Conservation (phyloP, 2,797 vertebrate genomes). For the Eutrigla gurnardus region DNA sequence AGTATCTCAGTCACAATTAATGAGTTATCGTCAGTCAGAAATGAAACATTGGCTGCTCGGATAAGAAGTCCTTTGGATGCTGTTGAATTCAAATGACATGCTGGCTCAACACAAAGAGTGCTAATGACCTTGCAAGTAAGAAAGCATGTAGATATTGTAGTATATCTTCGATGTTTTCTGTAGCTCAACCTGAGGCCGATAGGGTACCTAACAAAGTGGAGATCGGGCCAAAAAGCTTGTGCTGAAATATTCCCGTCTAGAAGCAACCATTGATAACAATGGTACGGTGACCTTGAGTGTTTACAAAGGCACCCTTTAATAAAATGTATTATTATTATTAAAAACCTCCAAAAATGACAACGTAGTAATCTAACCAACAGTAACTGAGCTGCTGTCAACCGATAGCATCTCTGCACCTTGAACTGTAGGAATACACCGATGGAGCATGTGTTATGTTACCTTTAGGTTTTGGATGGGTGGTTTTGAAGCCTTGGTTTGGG, state of each 20-base stretch:
- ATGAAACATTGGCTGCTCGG: conserved; percentile 24
- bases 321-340: too few relatives aligned
- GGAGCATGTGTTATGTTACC: background rate
- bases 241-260: background rate
- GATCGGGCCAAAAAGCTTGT: fast-evolving
- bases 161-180: conserved; percentile 1
- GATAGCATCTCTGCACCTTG: background rate
- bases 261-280: background rate
- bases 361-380: too few relatives aligned
- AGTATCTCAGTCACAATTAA: conserved; percentile 17
- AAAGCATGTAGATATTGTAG: conserved; percentile 6
- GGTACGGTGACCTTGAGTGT: too few relatives aligned
- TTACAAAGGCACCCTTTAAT: too few relatives aligned
- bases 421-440: background rate
- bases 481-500: background rate
- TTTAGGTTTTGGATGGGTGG: background rate
- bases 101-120: background rate
- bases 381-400: too few relatives aligned
- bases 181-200: background rate
- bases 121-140: conserved; percentile 10
- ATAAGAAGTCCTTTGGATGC: conserved; percentile 22
- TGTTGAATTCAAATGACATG: conserved; percentile 10
- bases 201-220: background rate
- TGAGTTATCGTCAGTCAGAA: conserved; percentile 15
- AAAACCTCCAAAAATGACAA: background rate